Conservation (phyloP, 2,113 vertebrate genomes). For the Nothocercus nigrocapillus region DNA sequence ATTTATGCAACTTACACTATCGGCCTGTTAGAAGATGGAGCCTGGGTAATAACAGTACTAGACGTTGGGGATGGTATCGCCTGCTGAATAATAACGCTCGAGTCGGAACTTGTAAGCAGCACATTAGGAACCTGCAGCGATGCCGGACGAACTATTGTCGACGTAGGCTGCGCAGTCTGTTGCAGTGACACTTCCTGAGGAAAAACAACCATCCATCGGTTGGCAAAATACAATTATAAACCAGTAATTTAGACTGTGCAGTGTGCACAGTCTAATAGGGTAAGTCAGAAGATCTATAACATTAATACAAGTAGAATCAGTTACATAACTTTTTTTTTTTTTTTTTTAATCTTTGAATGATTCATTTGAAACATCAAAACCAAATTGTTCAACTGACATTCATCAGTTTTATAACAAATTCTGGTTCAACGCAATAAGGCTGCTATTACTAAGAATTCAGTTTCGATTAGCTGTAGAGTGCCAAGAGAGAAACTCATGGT, state of each 20-base stretch:
- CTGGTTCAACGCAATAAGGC: not conserved
- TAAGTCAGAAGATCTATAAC: not conserved
- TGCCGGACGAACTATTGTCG: slow-evolving; percentile 96
- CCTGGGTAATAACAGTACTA: slow-evolving; percentile 99
- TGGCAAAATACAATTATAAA: not conserved
- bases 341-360: not conserved
- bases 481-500: not conserved
- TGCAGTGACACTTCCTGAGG: slow-evolving; percentile 92
- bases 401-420: not conserved
- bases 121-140: slow-evolving; percentile 98
- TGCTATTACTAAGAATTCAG: not conserved
- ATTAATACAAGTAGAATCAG: not conserved
- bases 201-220: slow-evolving; percentile 34
- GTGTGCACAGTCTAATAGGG: not conserved
- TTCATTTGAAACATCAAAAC: not conserved
- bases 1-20: slow-evolving; percentile 93
- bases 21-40: slow-evolving; percentile 95
- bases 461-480: not conserved
- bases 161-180: slow-evolving; percentile 93
- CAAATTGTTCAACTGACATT: not conserved
- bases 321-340: not conserved
- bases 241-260: not conserved
- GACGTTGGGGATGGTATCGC: slow-evolving; percentile 97
- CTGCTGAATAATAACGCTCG: slow-evolving; percentile 98
- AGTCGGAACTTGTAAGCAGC: slow-evolving; percentile 95